Conservation (phyloP, 2,888 invertebrate genomes). For the Melinaea marsaeus region DNA sequence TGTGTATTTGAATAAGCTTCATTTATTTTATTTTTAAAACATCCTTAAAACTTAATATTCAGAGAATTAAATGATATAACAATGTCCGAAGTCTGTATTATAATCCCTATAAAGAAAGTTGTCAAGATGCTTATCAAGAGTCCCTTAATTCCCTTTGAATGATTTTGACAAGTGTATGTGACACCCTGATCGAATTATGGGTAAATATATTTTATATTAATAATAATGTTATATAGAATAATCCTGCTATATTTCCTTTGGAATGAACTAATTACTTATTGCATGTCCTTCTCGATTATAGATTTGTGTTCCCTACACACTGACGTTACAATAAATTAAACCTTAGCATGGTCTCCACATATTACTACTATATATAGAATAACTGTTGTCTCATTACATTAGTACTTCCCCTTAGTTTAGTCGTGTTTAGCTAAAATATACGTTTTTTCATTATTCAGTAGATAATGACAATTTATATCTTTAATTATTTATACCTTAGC, state of each 20-base stretch:
- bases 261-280: slow-evolving; percentile 71
- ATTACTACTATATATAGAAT: slow-evolving; percentile 30
- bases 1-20: slow-evolving; percentile 31
- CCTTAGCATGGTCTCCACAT: slow-evolving; percentile 58
- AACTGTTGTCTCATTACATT: slow-evolving; percentile 12
- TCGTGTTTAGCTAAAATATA: slow-evolving; percentile 13
- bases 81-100: slow-evolving; percentile 10
- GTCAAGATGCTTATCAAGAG: slow-evolving; percentile 76
- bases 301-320: slow-evolving; percentile 57
- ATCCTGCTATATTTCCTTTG: slow-evolving; percentile 68
- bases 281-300: slow-evolving; percentile 57
- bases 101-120: slow-evolving; percentile 52
- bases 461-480: background rate
- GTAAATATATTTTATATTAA: slow-evolving; percentile 72
- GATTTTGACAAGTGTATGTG: slow-evolving; percentile 69
- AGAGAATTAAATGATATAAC: slow-evolving; percentile 3
- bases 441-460: slow-evolving; percentile 17
- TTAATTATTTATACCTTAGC: slow-evolving; percentile 6
- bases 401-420: slow-evolving; percentile 16
- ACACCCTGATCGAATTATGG: slow-evolving; percentile 73
- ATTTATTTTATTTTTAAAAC: slow-evolving; percentile 39
- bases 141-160: slow-evolving; percentile 56
- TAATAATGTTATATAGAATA: slow-evolving; percentile 65
- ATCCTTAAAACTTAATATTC: slow-evolving; percentile 6
- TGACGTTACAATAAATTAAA: slow-evolving; percentile 42